A percentile compares a stretch with the other conserved stretches of the same genome.
phyloP scores from a whole-genome alignment of 2,797 vertebrate genomes.

The Microcaecilia unicolor region DNA sequence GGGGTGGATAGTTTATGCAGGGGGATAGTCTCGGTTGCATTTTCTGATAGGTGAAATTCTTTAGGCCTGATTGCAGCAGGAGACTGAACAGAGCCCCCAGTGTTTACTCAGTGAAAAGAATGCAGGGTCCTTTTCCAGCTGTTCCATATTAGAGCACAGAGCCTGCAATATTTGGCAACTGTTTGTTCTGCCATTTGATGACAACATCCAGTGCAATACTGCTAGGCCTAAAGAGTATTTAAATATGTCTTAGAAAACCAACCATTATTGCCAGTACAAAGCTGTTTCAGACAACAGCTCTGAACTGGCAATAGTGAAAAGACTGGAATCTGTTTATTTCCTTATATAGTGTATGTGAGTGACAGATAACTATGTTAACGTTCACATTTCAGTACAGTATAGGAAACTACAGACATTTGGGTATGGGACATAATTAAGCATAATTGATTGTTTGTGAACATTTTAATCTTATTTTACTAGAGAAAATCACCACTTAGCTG shows the following conservation, averaged over 20 bases:
- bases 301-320: conserved; percentile 3
- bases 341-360: conserved; percentile 44
- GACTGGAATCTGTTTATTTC: conserved; percentile 43
- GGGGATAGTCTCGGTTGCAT: not conserved
- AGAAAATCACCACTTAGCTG: not conserved
- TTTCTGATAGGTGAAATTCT: conserved; percentile 27
- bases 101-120: conserved; percentile 47
- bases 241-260: conserved; percentile 14
- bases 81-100: conserved; percentile 46
- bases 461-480: not conserved
- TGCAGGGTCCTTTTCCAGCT: conserved; percentile 51
- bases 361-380: conserved; percentile 5
- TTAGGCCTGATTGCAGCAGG: conserved; percentile 15
- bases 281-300: conserved; percentile 3
- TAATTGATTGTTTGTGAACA: not conserved
- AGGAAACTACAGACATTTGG: conserved; percentile 17
- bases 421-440: conserved; percentile 5
- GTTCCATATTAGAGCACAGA: conserved; percentile 44
- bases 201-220: conserved; percentile 28
- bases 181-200: conserved; percentile 44
- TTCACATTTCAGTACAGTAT: conserved; percentile 7
- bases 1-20: not conserved
- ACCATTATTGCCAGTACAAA: too few species aligned
- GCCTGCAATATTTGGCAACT: conserved; percentile 43
- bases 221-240: conserved; percentile 7